Evolutionary conservation across 2,113 vertebrate species (phyloP), one percentile per base, ranked within the genome.

Genomic region (Anguilla rostrata): DNA sequence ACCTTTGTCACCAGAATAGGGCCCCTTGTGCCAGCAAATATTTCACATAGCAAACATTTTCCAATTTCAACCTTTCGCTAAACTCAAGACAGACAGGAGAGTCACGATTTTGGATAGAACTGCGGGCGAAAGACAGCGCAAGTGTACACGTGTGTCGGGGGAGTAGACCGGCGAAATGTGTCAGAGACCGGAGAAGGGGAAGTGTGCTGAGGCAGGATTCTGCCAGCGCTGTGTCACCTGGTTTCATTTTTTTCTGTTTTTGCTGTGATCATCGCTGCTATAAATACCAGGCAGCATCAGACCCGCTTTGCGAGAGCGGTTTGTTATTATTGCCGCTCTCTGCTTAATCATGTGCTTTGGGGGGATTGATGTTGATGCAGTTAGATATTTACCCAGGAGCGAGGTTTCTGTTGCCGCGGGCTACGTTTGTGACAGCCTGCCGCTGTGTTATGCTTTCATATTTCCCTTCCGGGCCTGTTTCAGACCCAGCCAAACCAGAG

Each of bases 51-150:
- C 40, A 22, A 8, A 26, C 39, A 9, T 40, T 63, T 82, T 66
- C 9, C 16, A 29, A 22, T 82, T 43, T 22, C 56, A 26, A 41
- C 39, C 80, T 40, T 71, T 83, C 82, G 71, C 53, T 86, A 82
- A 40, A 41, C 66, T 75, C 20, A 63, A 41, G 79, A 82, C 20
- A 75, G 22, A 86, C 43, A 81, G n/a, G 46, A 82, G n/a, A 66
- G 85, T 18, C 85, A 83, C n/a, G 39, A 26, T 46, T 16, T 56
- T 82, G 57, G 46, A 86, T 12, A 60, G 85, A 60, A 46, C 60
- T 26, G 5, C 18, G 11, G 39, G 26, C 26, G 20, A 26, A 22
- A 71, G 56, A 53, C 80, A 18, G 9, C 39, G 41, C 57, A 66
- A 66, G 2, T 66, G 60, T 26, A 46, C 43, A 46, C 8, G 43